Evolutionary conservation across 2,888 invertebrate genomes (phyloP).

Genomic region (Cancer borealis): DNA sequence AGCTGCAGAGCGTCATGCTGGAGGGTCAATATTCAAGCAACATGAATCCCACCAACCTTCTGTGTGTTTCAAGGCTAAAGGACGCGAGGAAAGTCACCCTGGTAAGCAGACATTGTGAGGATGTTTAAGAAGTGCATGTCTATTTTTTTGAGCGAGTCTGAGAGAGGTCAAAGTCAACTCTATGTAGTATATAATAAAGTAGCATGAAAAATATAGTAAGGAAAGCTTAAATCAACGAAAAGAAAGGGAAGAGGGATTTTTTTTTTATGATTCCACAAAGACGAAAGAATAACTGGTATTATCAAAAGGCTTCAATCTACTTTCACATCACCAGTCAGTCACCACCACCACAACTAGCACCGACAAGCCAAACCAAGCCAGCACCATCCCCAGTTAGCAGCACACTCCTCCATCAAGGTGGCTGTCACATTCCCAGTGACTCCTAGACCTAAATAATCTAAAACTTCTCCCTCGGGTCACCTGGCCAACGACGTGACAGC

Average conservation of each 20-base stretch:
- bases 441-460: background rate
- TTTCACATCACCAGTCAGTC: background rate
- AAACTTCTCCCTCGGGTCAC: background rate
- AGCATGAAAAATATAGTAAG: background rate
- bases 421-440: background rate
- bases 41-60: background rate
- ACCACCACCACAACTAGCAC: background rate
- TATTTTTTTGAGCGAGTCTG: background rate
- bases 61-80: background rate
- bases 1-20: background rate
- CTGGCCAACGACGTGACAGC: background rate
- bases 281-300: background rate
- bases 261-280: background rate
- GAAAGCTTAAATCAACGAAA: background rate
- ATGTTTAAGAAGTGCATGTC: background rate
- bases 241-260: background rate
- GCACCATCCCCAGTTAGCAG: background rate
- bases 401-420: background rate
- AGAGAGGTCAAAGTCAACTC: background rate
- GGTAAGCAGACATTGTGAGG: background rate
- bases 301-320: background rate
- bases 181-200: background rate
- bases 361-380: background rate
- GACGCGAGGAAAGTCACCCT: background rate
- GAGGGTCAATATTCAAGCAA: conserved; percentile 15